Conservation (phyloP, 2,113 vertebrate species). For the Oplegnathus fasciatus region DNA sequence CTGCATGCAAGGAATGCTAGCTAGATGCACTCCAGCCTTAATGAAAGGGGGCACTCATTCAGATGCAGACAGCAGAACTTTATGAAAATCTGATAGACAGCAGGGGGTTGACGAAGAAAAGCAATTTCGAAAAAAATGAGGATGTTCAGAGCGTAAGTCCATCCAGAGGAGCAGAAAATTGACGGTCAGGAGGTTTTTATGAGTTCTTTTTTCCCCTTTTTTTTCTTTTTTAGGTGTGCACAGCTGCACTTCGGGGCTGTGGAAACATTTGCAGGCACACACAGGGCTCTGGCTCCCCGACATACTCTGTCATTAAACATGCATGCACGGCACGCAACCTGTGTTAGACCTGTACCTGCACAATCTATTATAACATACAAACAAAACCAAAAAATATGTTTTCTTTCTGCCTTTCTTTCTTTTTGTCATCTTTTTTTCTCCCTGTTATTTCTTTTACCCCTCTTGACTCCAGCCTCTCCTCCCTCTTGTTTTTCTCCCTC, state of each 20-base stretch:
- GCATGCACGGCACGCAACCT: constrained; percentile 43
- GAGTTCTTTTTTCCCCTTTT: background rate
- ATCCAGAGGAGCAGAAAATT: constrained; percentile 54
- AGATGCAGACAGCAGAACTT: constrained; percentile 59
- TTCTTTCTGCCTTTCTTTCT: constrained; percentile 1
- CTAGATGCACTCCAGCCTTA: constrained; percentile 59
- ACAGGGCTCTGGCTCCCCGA: constrained; percentile 49
- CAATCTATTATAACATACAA: background rate
- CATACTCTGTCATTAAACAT: constrained; percentile 66
- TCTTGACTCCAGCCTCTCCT: constrained; percentile 59
- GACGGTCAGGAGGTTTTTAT: constrained; percentile 52
- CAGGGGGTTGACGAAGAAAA: constrained; percentile 60
- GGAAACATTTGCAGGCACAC: constrained; percentile 74
- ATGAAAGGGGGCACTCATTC: constrained; percentile 69
- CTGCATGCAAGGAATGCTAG: constrained; percentile 77
- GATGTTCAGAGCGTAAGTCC: constrained; percentile 52
- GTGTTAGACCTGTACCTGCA: constrained; percentile 48
- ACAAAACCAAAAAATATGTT: background rate
- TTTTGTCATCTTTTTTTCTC: background rate
- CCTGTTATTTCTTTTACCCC: constrained; percentile 41
- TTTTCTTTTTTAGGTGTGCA: constrained; percentile 71
- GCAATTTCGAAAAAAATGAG: constrained; percentile 48
- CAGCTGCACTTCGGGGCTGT: constrained; percentile 75
- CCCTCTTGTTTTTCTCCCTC: constrained; percentile 76
- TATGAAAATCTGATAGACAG: constrained; percentile 63